Evolutionary conservation across 2,797 vertebrate genomes (phyloP).

Genomic region (Sebastes miniatus): DNA sequence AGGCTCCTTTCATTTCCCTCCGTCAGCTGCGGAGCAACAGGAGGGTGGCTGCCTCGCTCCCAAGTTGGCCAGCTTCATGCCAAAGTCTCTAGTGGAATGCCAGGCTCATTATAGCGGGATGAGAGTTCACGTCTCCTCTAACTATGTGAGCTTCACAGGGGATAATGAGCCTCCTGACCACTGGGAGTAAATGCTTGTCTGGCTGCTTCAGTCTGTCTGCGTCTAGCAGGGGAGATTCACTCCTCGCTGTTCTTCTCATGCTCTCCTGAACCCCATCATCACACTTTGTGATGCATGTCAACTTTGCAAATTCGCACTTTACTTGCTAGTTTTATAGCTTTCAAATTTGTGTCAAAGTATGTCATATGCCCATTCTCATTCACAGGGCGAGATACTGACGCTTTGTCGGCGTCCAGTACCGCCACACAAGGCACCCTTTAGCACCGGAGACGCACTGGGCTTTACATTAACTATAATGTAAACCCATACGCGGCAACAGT

Average conservation of each 20-base stretch:
- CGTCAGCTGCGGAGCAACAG: constrained; percentile 47
- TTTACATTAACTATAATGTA: too few species aligned
- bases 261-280: background rate
- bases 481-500: too few species aligned
- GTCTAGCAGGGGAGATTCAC: background rate
- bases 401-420: too few species aligned
- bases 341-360: background rate
- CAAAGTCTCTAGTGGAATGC: constrained; percentile 41
- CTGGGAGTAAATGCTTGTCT: constrained; percentile 50
- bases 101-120: constrained; percentile 58
- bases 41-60: constrained; percentile 30
- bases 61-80: constrained; percentile 27
- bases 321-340: background rate
- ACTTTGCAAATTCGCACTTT: background rate
- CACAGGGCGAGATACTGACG: too few species aligned
- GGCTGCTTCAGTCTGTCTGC: constrained; percentile 18
- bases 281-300: background rate
- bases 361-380: background rate
- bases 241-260: constrained; percentile 8
- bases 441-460: too few species aligned
- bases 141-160: constrained; percentile 49
- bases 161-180: constrained; percentile 63
- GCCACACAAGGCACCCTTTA: too few species aligned
- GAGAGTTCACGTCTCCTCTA: constrained; percentile 54
- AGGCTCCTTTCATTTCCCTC: constrained; percentile 37